Conservation (phyloP, 2,113 vertebrate species). For the Oreochromis niloticus region DNA sequence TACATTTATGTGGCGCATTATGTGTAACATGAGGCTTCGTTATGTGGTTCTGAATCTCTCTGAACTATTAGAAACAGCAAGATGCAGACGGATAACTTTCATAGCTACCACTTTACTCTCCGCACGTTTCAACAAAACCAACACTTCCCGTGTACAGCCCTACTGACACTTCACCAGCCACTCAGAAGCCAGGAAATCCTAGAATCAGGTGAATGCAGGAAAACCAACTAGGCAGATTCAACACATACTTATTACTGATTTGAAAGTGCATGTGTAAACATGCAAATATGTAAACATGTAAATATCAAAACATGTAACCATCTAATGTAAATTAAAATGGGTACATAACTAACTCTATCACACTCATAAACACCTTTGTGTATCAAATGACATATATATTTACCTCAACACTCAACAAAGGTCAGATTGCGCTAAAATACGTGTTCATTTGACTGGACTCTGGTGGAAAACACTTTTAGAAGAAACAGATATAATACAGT, state of each 20-base stretch:
- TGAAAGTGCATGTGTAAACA: no score
- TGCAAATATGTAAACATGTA: no score
- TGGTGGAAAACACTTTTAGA: neutral
- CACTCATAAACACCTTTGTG: neutral
- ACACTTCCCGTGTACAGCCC: neutral
- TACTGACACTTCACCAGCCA: neutral
- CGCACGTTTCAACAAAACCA: neutral
- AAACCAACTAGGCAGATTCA: no score
- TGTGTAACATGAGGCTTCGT: neutral
- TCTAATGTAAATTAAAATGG: no score
- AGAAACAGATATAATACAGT: neutral
- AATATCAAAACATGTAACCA: no score
- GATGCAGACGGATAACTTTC: neutral
- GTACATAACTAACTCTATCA: no score
- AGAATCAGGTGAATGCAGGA: no score
- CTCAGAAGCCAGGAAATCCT: neutral
- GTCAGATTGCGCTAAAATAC: neutral
- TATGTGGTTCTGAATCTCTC: neutral
- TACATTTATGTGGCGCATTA: neutral
- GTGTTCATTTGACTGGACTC: neutral
- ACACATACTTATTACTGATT: no score
- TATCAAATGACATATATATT: neutral
- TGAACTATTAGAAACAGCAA: neutral
- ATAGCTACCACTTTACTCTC: neutral
- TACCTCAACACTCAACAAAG: neutral